Base-by-base conservation (phyloP, 2,113 vertebrate species). In the Otocyon megalotis region DNA sequence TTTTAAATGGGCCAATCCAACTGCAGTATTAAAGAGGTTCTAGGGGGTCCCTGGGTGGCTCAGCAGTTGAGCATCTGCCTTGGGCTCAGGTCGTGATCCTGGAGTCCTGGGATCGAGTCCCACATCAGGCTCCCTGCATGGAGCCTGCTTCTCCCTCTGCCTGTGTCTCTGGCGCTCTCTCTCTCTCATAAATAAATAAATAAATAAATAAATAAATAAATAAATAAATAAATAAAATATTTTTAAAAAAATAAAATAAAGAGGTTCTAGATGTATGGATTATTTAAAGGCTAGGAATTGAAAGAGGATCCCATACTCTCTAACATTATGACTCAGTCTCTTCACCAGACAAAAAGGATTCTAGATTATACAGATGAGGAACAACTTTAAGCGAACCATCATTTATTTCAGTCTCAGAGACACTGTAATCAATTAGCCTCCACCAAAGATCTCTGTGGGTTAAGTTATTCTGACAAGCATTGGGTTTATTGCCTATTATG, bases 271-370 rank as follows among this genome's bases (percentile, higher is more conserved):
- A 87, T 69, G 20, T 79, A 12, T 26, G 50, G 15, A 69, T 58
- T 67, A 35, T 48, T 74, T 9, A 6, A 56, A 87, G 30, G 62
- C 83, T n/a, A 1, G 35, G 50, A 87, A 69, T 50, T 87, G 72
- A 22, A 79, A 80, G 20, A 60, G 37, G 35, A 88, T 80, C 74
- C 4, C 84, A 69, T 58, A 58, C 11, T 62, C 58, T 86, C 11
- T 94, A 88, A 50, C 17, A 32, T 54, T 67, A 69, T 88, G 54
- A 81, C 26, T 89, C 56, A 94, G 26, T 74, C 86, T 90, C 37
- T 94, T 74, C 65, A 63, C 28, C 10, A 54, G 50, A 76, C 50
- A 65, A 77, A 65, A 71, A 88, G 62, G 17, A 74, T 72, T 63
- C 80, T 63, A 74, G 54, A 89, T 74, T 62, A 89, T 81, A 62